Base-by-base conservation (phyloP, 2,888 invertebrate genomes). In the Eremobia ochroleuca region DNA sequence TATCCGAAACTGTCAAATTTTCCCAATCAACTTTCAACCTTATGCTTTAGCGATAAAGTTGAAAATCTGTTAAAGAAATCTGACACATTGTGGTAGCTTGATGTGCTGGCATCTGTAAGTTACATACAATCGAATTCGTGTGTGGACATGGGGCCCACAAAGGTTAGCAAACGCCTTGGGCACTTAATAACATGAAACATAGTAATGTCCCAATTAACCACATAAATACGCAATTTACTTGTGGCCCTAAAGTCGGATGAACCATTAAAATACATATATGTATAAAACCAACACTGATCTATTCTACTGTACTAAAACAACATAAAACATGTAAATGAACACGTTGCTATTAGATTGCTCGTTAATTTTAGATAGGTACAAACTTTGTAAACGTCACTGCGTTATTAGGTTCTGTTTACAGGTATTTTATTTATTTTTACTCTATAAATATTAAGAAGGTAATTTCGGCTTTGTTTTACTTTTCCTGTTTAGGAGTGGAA, bases 111-210 rank as follows among this genome's bases (percentile, higher is more conserved):
- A n/a, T n/a, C n/a, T n/a, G n/a, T n/a, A n/a, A n/a, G n/a, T n/a
- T n/a, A n/a, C n/a, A n/a, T n/a, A n/a, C n/a, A n/a, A n/a, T n/a
- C n/a, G n/a, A n/a, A n/a, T n/a, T n/a, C n/a, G n/a, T n/a, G n/a
- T n/a, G 40, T 43, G 78, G 77, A 82, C 73, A 83, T 70, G 86
- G 82, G 83, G 83, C 81, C 79, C 81, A 88, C 85, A 74, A 86
- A 87, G 89, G 91, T 75, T 87, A 79, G 81, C 87, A 83, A 82
- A 85, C 86, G 85, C 87, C 82, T 82, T 74, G 79, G 85, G 88
- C 90, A 86, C 89, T 90, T 92, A 89, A 91, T 91, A 90, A 90
- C 83, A 81, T 82, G 83, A 85, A 75, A 59, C 76, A 78, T 76
- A 83, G 87, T 78, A 74, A 76, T 83, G 88, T 88, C 81, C 71